Conservation (phyloP, 1,140 invertebrate genomes). For the Aricia agestis region DNA sequence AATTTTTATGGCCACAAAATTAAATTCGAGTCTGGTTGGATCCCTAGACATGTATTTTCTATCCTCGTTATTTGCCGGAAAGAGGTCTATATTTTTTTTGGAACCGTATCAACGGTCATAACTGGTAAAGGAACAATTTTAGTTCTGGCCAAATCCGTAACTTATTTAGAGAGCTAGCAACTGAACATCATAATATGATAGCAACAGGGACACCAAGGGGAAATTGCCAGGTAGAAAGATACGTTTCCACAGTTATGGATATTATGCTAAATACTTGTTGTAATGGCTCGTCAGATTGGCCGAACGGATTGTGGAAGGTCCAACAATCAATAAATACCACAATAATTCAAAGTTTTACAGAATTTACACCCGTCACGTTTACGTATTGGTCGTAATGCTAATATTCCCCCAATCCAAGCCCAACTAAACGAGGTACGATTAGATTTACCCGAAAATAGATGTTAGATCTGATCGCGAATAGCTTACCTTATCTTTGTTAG, state of each 20-base stretch:
- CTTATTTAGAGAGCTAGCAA: constrained; percentile 34
- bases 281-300: constrained; percentile 41
- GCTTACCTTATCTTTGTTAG: constrained; percentile 23
- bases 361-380: constrained; percentile 39
- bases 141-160: constrained; percentile 28
- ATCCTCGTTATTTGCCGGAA: no score
- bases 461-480: constrained; percentile 27
- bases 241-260: constrained; percentile 45
- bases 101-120: constrained; percentile 37
- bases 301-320: constrained; percentile 48
- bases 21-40: no score
- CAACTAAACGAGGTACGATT: constrained; percentile 28
- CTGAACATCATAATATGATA: constrained; percentile 41
- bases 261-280: constrained; percentile 39
- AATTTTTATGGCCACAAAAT: no score
- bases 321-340: constrained; percentile 48
- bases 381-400: constrained; percentile 33
- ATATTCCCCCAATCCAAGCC: constrained; percentile 34
- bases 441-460: constrained; percentile 20
- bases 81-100: constrained; percentile 36
- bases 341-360: constrained; percentile 39
- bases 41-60: no score
- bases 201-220: constrained; percentile 42
- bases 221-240: constrained; percentile 54
- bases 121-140: constrained; percentile 50